These are phyloP conservation scores for Eupithecia dodoneata DNA, from an alignment of 2,888 invertebrate genomes.

Conservation along the genomic window DNA sequence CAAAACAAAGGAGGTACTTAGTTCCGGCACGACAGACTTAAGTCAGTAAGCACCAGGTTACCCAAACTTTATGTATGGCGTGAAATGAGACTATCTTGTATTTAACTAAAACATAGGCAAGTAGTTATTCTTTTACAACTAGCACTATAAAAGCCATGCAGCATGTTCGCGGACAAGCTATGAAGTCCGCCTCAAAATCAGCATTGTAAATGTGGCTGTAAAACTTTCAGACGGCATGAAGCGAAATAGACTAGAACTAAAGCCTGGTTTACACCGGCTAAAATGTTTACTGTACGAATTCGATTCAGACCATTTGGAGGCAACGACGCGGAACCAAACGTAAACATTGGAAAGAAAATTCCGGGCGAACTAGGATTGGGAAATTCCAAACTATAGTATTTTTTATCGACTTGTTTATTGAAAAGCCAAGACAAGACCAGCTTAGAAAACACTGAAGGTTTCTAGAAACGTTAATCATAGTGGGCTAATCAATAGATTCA, in stretches of 20 bases:
- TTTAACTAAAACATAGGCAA: not conserved
- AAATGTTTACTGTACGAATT: conserved; percentile 9
- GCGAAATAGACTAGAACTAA: conserved; percentile 9
- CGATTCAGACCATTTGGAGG: conserved; percentile 11
- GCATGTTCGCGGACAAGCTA: not conserved
- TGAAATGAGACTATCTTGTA: not conserved
- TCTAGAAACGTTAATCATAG: not conserved
- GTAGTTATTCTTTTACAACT: conserved; percentile 8
- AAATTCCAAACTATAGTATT: conserved; percentile 1
- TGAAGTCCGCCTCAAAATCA: conserved; percentile 11
- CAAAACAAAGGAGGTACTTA: not conserved
- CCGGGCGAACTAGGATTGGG: conserved; percentile 5
- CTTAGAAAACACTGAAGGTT: not conserved
- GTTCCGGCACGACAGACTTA: not conserved
- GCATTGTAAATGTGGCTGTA: conserved; percentile 18
- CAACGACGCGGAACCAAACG: conserved; percentile 1
- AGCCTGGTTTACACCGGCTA: not conserved
- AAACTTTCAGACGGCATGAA: conserved; percentile 23
- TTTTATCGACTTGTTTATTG: not conserved
- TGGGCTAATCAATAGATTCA: not conserved
- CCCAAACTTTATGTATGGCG: not conserved
- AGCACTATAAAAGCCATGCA: not conserved
- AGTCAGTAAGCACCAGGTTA: not conserved
- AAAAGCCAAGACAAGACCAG: not conserved
- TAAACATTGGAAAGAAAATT: conserved; percentile 12